Evolutionary conservation across 2,888 invertebrate genomes (phyloP).

Genomic region (Sturmia bella): DNA sequence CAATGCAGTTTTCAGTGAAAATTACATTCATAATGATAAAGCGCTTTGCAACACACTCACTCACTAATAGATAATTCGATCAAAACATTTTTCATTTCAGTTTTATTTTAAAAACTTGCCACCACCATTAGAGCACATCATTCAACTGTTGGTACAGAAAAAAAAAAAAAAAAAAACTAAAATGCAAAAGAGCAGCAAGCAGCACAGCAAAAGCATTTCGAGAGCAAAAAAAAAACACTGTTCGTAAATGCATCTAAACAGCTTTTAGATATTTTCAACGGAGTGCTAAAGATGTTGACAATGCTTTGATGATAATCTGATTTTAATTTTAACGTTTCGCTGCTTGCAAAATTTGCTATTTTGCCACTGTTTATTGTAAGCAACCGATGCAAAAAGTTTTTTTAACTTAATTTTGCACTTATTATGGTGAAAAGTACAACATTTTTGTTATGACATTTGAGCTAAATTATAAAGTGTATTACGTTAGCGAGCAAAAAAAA

Average conservation of each 20-base stretch:
- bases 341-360: slow-evolving; percentile 44
- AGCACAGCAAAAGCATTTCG: not conserved
- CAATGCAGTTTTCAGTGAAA: slow-evolving; percentile 55
- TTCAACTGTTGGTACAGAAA: not conserved
- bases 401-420: slow-evolving; percentile 51
- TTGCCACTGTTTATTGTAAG: slow-evolving; percentile 26
- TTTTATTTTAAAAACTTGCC: slow-evolving; percentile 32
- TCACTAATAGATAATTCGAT: slow-evolving; percentile 48
- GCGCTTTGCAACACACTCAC: slow-evolving; percentile 53
- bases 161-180: no score
- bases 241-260: not conserved
- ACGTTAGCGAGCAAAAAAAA: slow-evolving; percentile 1
- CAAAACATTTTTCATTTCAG: slow-evolving; percentile 49
- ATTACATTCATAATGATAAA: slow-evolving; percentile 52
- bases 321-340: slow-evolving; percentile 62
- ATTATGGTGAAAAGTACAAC: slow-evolving; percentile 26
- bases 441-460: slow-evolving; percentile 55
- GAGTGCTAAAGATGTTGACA: slow-evolving; percentile 28
- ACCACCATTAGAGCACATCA: slow-evolving; percentile 16
- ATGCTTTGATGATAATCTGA: slow-evolving; percentile 66
- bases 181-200: not conserved
- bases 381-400: slow-evolving; percentile 53
- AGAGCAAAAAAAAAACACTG: not conserved
- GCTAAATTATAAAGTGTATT: slow-evolving; percentile 20
- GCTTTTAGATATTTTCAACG: slow-evolving; percentile 9